Evolutionary conservation across 2,888 invertebrate genomes (phyloP).

Genomic region (Encarsia formosa): DNA sequence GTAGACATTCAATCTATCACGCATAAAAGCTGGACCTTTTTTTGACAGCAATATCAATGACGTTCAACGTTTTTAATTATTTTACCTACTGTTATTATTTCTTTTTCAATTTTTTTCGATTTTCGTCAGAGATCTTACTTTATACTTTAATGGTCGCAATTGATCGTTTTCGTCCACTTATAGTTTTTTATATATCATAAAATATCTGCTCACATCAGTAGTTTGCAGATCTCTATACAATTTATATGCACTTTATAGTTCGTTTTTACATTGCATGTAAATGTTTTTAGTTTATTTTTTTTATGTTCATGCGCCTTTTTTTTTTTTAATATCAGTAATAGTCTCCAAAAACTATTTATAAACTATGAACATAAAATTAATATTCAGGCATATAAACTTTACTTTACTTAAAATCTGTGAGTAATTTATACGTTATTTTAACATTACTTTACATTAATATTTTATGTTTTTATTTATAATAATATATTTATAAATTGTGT

Average conservation of each 20-base stretch:
- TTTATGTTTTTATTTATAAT: constrained; percentile 5
- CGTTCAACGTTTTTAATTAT: constrained; percentile 14
- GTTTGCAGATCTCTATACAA: constrained; percentile 31
- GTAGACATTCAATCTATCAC: not conserved
- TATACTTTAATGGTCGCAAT: constrained; percentile 19
- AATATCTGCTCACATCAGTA: constrained; percentile 27
- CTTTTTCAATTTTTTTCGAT: constrained; percentile 5
- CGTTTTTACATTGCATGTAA: constrained; percentile 22
- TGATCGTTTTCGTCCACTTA: constrained; percentile 12
- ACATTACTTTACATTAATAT: constrained; percentile 17
- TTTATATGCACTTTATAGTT: constrained; percentile 19
- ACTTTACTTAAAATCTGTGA: constrained; percentile 20
- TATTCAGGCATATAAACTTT: constrained; percentile 25
- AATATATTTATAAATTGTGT: constrained; percentile 16
- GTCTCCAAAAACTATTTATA: constrained; percentile 22
- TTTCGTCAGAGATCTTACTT: no score
- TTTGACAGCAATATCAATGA: not conserved
- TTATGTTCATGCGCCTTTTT: constrained; percentile 19
- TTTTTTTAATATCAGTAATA: constrained; percentile 14
- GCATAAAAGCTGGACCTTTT: constrained; percentile 13
- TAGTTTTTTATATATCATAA: no score
- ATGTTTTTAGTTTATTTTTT: no score
- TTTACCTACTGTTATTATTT: constrained; percentile 11
- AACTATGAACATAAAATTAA: constrained; percentile 25
- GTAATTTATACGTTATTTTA: constrained; percentile 18